Conservation (phyloP, 2,888 invertebrate genomes). For the Oscheius sp. region DNA sequence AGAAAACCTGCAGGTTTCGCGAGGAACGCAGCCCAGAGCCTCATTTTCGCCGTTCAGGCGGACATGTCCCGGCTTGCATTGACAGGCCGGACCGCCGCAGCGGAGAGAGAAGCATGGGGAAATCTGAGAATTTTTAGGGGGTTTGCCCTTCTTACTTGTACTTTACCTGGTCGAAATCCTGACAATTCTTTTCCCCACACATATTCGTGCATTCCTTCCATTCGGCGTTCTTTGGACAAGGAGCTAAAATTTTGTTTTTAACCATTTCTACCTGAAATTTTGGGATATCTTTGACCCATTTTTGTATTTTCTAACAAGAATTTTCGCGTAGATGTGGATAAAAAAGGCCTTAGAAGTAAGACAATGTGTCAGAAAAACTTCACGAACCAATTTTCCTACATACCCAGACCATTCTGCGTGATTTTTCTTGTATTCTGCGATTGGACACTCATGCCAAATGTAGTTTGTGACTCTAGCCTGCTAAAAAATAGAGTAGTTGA, state of each 20-base stretch:
- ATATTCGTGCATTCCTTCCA: neutral
- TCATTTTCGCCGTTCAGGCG: neutral
- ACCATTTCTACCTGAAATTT: too few relatives aligned
- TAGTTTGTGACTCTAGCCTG: too few relatives aligned
- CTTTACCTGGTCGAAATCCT: neutral
- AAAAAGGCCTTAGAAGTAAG: too few relatives aligned
- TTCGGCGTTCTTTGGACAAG: conserved; percentile 5
- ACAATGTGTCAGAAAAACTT: too few relatives aligned
- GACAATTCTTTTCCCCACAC: neutral
- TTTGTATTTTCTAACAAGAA: too few relatives aligned
- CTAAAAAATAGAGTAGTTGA: too few relatives aligned
- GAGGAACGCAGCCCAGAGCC: neutral
- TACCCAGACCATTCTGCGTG: too few relatives aligned
- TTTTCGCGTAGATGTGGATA: too few relatives aligned
- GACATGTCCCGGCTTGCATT: neutral
- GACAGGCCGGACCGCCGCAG: neutral
- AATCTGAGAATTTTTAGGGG: neutral
- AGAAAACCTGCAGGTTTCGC: neutral
- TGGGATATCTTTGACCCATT: too few relatives aligned
- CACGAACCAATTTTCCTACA: too few relatives aligned
- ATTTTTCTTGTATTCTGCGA: too few relatives aligned
- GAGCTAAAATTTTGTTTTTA: neutral
- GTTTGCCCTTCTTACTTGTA: neutral
- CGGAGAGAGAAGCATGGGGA: conserved; percentile 2
- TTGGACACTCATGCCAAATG: too few relatives aligned